Evolutionary conservation across 1,140 invertebrate genomes (phyloP), one percentile per base, ranked within the genome.

Genomic region (Kradibia gibbosae): DNA sequence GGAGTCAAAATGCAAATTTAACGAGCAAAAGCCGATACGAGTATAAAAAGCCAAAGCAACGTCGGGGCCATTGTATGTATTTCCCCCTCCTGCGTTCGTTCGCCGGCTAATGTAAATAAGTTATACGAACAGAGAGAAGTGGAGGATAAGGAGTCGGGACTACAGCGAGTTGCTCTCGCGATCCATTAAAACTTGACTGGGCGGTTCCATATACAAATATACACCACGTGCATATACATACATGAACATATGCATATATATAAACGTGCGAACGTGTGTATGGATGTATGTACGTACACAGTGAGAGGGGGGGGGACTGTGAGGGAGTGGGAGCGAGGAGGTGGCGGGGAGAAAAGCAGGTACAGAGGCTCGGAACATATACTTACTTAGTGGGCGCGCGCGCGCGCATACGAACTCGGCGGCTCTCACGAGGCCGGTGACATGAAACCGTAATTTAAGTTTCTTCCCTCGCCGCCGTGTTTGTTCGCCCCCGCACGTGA

Each of bases 401-500:
- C 55, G n/a, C 34, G 45, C 60, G 67, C 42, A 71, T 81, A 77
- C 77, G 53, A 50, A 13, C 22, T 11, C 34, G 7, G 22, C 28
- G 17, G n/a, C 70, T 50, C 72, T 72, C 79, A n/a, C 83, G 86
- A 84, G 85, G 84, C 84, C 83, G 81, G 84, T 76, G 87, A 88
- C 88, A 88, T 88, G 86, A 86, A 88, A 88, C 86, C 85, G 88
- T 87, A 88, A 89, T 88, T 89, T 89, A 88, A 88, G 88, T 88
- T 88, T 87, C 86, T 86, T 86, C 86, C 83, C 28, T 53, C 39
- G 62, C 62, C 20, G 25, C 62, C 25, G 60, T 28, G 62, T 60
- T 13, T 81, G 70, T 71, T 42, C 25, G 83, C 79, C 79, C 74
- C 82, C 83, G 86, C 87, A 87, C 87, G 87, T 88, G 86, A 88